Percentiles rank a stretch among this genome's conserved stretches.
Evolutionary conservation across 92 coral and sea anemone species (phyloP).

Genomic region (Meandrina meandrites): DNA sequence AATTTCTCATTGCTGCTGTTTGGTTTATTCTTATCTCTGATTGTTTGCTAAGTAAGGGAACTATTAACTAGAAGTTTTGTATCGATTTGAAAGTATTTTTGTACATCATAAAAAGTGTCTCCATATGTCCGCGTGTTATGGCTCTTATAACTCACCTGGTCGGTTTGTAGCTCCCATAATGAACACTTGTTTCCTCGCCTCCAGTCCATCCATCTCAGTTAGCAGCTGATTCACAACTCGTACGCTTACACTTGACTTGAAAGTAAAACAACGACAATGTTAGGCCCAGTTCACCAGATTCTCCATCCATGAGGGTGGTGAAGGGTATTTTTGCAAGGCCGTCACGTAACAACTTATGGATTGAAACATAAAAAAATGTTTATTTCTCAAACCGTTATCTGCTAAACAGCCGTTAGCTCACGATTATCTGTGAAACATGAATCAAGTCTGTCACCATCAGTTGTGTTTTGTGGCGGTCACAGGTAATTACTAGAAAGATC

Average conservation of each 20-base stretch:
- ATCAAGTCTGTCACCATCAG: neutral
- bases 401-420: neutral
- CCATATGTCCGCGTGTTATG: too few species aligned
- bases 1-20: too few species aligned
- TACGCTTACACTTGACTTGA: slow-evolving; percentile 88
- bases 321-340: neutral
- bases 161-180: slow-evolving; percentile 98
- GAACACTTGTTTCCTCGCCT: slow-evolving; percentile 95
- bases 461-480: too few species aligned
- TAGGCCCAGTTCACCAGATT: neutral
- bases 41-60: too few species aligned
- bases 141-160: slow-evolving; percentile 65
- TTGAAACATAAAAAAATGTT: neutral
- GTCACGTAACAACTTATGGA: neutral
- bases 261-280: neutral
- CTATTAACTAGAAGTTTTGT: too few species aligned
- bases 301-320: neutral
- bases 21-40: too few species aligned
- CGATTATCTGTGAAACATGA: neutral
- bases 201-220: slow-evolving; percentile 99
- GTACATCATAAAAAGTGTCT: too few species aligned
- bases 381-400: neutral
- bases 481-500: too few species aligned
- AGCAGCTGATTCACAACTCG: slow-evolving; percentile 98
- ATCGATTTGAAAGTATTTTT: too few species aligned